These are phyloP conservation scores for Drosophila parthenogenetica DNA, from an alignment of 2,888 invertebrate species.

Conservation along the genomic window DNA sequence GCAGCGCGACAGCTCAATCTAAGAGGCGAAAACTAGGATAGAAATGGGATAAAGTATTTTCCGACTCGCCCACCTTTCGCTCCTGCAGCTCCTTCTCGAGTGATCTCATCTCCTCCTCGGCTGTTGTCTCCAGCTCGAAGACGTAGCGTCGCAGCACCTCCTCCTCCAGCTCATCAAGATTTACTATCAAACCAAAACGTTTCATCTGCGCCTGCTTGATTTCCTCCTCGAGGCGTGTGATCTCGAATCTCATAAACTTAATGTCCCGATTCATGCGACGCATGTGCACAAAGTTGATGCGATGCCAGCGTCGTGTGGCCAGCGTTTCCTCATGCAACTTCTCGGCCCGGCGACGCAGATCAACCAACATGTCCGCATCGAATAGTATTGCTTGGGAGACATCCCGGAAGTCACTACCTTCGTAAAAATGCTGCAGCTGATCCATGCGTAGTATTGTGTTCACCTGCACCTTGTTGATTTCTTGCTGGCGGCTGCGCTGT, in stretches of 20 bases:
- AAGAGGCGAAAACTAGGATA: not conserved
- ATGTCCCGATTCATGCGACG: constrained; percentile 90
- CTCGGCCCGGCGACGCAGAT: constrained; percentile 88
- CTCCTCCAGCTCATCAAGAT: constrained; percentile 87
- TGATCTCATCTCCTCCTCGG: constrained; percentile 85
- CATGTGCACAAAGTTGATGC: constrained; percentile 89
- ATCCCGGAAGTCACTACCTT: constrained; percentile 85
- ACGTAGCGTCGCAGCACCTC: constrained; percentile 86
- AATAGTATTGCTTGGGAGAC: constrained; percentile 87
- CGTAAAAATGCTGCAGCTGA: constrained; percentile 88
- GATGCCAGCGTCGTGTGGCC: constrained; percentile 88
- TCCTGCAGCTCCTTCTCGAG: constrained; percentile 85
- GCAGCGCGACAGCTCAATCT: constrained; percentile 64
- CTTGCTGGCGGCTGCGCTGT: constrained; percentile 87
- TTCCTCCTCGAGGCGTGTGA: constrained; percentile 86
- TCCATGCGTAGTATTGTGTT: constrained; percentile 89
- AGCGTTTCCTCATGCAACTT: constrained; percentile 89
- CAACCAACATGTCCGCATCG: constrained; percentile 87
- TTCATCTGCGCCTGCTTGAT: constrained; percentile 86
- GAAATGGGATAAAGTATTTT: not conserved
- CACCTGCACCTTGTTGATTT: constrained; percentile 91
- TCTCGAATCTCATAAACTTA: constrained; percentile 88
- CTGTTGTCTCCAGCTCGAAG: constrained; percentile 86
- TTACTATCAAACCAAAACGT: constrained; percentile 87
- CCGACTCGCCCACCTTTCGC: constrained; percentile 75